These are phyloP conservation scores for Lutraria rhynchaena DNA, from an alignment of 1,140 invertebrate genomes.

Conservation along the genomic window DNA sequence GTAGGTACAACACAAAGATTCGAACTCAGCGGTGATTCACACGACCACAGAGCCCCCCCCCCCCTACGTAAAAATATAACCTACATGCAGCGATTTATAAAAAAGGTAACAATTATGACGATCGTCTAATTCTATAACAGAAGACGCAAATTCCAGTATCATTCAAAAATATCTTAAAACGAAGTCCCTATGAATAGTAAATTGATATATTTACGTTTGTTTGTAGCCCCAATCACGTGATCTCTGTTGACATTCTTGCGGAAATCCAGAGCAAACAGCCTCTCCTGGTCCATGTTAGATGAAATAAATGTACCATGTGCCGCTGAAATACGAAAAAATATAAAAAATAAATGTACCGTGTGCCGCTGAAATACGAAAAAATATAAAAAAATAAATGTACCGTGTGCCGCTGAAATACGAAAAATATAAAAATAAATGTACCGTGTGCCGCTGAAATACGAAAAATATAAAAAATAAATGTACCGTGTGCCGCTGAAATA, in stretches of 20 bases:
- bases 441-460: too few relatives aligned
- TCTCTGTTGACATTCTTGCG: slow-evolving; percentile 33
- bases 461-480: too few relatives aligned
- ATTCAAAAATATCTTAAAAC: background rate
- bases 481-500: slow-evolving; percentile 40
- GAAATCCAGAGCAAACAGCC: slow-evolving; percentile 37
- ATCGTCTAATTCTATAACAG: background rate
- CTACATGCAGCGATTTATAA: background rate
- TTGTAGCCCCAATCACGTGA: slow-evolving; percentile 35
- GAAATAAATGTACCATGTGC: slow-evolving; percentile 44
- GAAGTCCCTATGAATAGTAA: background rate
- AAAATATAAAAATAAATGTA: too few relatives aligned
- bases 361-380: slow-evolving; percentile 43
- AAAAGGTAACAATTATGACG: background rate
- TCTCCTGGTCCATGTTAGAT: slow-evolving; percentile 18
- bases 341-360: slow-evolving; percentile 51
- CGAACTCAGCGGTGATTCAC: background rate
- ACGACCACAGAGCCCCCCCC: background rate
- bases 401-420: slow-evolving; percentile 40
- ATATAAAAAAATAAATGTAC: slow-evolving; percentile 55
- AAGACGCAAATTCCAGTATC: background rate
- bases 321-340: slow-evolving; percentile 54
- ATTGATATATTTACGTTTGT: slow-evolving; percentile 40
- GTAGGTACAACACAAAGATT: too few relatives aligned
- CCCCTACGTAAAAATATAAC: background rate